Evolutionary conservation across 2,888 invertebrate species (phyloP).

Genomic region (Tridacna crocea): DNA sequence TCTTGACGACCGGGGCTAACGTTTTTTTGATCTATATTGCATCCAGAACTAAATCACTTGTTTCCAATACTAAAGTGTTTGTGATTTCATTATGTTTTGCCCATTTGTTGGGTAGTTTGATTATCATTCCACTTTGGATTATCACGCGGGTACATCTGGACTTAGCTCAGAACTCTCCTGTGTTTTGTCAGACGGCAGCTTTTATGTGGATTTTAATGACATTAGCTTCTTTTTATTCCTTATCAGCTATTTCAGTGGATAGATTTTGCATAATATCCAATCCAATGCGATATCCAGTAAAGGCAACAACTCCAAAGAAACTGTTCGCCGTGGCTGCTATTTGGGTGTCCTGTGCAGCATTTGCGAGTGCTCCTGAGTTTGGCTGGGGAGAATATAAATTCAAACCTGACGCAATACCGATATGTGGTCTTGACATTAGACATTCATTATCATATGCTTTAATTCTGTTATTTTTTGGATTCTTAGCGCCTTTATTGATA

Average conservation of each 20-base stretch:
- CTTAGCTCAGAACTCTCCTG: conserved; percentile 26
- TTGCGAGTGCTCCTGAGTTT: conserved; percentile 67
- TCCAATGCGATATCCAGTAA: conserved; percentile 73
- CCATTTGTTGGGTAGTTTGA: conserved; percentile 56
- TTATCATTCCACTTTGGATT: conserved; percentile 61
- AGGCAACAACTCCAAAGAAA: conserved; percentile 60
- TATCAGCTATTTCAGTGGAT: conserved; percentile 74
- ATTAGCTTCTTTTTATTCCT: conserved; percentile 72
- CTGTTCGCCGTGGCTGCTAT: conserved; percentile 55
- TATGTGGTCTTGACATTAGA: conserved; percentile 66
- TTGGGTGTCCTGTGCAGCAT: conserved; percentile 68
- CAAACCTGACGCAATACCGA: conserved; percentile 71
- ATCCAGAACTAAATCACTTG: conserved; percentile 48
- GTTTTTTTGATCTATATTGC: conserved; percentile 57
- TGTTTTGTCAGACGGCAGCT: conserved; percentile 45
- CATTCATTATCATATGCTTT: conserved; percentile 58
- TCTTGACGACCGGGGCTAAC: conserved; percentile 54
- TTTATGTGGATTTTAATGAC: conserved; percentile 62
- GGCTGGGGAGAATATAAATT: conserved; percentile 77
- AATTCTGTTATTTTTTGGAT: conserved; percentile 62
- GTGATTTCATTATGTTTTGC: conserved; percentile 50
- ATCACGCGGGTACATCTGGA: conserved; percentile 39
- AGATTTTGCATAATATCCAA: conserved; percentile 74
- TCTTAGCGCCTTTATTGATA: conserved; percentile 61
- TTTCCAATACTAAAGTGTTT: conserved; percentile 62